phyloP scores from a whole-genome alignment of 2,888 invertebrate species.

The Drosophila eohydei region DNA sequence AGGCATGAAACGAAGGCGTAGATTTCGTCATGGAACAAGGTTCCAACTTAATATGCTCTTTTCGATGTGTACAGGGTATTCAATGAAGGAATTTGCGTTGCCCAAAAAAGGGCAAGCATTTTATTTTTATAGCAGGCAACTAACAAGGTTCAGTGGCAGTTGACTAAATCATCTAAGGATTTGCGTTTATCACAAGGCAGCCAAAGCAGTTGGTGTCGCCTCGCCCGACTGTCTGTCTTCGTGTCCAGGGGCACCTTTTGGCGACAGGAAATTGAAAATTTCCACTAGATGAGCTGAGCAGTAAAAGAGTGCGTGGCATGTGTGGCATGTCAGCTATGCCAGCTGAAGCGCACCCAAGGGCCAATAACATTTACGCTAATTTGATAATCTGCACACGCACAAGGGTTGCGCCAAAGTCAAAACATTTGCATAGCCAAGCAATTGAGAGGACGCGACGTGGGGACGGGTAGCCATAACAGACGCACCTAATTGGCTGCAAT shows the following conservation, averaged over 20 bases:
- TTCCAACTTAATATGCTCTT: not conserved
- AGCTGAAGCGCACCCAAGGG: constrained; percentile 46
- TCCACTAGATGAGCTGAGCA: constrained; percentile 37
- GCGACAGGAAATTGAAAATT: constrained; percentile 80
- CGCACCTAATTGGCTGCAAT: constrained; percentile 85
- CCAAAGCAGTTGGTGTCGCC: constrained; percentile 25
- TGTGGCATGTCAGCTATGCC: constrained; percentile 59
- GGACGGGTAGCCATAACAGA: constrained; percentile 40
- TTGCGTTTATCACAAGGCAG: constrained; percentile 62
- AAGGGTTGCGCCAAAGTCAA: constrained; percentile 39
- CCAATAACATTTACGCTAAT: constrained; percentile 80
- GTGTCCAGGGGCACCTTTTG: constrained; percentile 44
- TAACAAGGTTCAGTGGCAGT: constrained; percentile 62
- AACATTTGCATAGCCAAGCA: constrained; percentile 83
- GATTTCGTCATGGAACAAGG: no score
- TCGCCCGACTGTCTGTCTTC: constrained; percentile 4
- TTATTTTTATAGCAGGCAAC: constrained; percentile 70
- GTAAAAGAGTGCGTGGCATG: constrained; percentile 44
- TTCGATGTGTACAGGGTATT: not conserved
- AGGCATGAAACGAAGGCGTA: no score
- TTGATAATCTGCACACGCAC: constrained; percentile 82
- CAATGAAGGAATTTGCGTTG: constrained; percentile 6
- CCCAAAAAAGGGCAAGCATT: constrained; percentile 9
- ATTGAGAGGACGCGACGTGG: constrained; percentile 7
- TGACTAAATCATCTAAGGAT: constrained; percentile 76